Conservation (phyloP, 2,888 invertebrate species). For the Meiosimyza decipiens region DNA sequence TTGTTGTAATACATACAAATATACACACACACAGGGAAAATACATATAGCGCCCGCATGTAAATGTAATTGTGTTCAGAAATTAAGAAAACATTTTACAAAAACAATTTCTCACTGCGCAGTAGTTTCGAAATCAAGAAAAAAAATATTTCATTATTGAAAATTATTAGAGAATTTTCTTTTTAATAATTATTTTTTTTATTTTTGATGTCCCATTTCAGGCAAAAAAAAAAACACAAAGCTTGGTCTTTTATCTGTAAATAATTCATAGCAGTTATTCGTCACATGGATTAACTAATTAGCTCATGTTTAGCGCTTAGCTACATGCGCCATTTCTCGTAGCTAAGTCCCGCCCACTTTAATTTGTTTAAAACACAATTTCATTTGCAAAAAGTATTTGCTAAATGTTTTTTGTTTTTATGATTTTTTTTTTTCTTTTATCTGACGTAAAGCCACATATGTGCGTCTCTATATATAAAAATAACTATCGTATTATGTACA, state of each 20-base stretch:
- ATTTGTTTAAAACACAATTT: conserved; percentile 12
- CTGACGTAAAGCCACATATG: no score
- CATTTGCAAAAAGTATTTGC: no score
- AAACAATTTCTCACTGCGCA: no score
- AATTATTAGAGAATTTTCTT: not conserved
- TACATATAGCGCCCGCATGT: conserved; percentile 29
- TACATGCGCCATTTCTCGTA: conserved; percentile 11
- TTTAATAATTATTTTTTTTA: not conserved
- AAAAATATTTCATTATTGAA: not conserved
- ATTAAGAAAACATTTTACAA: not conserved
- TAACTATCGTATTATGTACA: no score
- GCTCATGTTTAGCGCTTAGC: not conserved
- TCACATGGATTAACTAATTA: not conserved
- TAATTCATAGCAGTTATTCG: not conserved
- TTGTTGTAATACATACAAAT: not conserved
- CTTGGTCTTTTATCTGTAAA: not conserved
- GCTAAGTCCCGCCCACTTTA: conserved; percentile 10
- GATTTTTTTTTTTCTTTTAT: no score
- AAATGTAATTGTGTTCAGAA: conserved; percentile 21
- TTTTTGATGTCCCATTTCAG: not conserved
- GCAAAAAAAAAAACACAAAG: not conserved
- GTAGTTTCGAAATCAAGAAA: not conserved
- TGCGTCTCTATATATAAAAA: no score
- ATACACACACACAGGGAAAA: conserved; percentile 19
- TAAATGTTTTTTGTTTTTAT: no score